phyloP scores from a whole-genome alignment of 2,113 vertebrate genomes.

The Pteruthius melanotis region DNA sequence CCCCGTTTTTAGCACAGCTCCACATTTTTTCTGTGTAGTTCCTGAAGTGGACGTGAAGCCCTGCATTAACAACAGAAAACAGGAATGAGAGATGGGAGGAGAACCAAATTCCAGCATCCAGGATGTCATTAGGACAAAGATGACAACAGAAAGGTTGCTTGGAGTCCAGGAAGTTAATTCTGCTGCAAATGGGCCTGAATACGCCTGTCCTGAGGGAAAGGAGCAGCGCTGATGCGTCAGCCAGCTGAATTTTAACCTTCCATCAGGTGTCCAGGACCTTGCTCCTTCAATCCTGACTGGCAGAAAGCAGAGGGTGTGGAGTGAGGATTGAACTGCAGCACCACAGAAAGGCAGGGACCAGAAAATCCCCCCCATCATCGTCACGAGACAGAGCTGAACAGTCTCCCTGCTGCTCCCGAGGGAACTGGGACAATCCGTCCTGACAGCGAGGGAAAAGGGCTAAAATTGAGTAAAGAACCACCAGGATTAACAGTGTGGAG shows the following conservation, averaged over 20 bases:
- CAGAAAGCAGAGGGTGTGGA: neutral
- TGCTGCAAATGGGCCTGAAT: neutral
- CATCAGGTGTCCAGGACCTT: neutral
- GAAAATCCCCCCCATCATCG: neutral
- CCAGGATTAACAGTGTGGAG: neutral
- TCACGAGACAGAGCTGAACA: neutral
- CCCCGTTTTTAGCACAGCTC: neutral
- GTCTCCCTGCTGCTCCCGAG: neutral
- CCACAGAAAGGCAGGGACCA: neutral
- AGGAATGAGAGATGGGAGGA: neutral
- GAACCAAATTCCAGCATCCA: neutral
- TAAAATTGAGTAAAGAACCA: neutral
- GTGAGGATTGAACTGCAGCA: neutral
- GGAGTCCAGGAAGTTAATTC: neutral
- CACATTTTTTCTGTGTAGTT: neutral
- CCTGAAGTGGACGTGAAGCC: neutral
- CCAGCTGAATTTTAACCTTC: neutral
- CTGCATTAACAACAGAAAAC: neutral
- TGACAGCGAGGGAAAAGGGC: neutral
- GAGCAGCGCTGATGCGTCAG: neutral
- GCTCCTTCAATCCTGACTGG: neutral
- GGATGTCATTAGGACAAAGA: neutral
- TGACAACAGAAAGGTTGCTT: neutral
- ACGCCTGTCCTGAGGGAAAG: neutral
- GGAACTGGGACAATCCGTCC: neutral